phyloP scores from a whole-genome alignment of 2,797 vertebrate genomes.

The Anas capensis region DNA sequence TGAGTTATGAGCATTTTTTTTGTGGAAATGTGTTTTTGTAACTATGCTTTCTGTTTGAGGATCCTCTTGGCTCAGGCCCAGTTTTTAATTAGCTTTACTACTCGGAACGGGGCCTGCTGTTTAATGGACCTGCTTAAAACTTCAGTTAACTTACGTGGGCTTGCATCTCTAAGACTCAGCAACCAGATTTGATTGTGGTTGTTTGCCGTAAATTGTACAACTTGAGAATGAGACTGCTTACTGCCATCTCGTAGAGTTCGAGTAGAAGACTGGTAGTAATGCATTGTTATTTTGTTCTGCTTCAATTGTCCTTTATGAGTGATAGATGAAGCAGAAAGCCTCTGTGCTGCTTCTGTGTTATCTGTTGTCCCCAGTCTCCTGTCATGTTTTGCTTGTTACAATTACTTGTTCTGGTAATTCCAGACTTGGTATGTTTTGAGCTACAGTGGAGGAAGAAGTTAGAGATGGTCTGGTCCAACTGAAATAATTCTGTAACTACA shows the following conservation, averaged over 20 bases:
- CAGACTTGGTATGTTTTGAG: neutral
- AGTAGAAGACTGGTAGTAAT: neutral
- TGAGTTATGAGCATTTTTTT: neutral
- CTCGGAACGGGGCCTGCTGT: neutral
- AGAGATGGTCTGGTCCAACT: neutral
- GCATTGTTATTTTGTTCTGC: neutral
- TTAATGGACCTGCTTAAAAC: neutral
- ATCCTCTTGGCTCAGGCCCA: neutral
- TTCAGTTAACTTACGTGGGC: neutral
- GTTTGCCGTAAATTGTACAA: neutral
- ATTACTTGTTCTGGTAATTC: neutral
- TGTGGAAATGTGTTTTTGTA: neutral
- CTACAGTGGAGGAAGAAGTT: neutral
- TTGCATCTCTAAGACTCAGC: neutral
- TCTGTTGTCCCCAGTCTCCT: neutral
- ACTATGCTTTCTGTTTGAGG: neutral
- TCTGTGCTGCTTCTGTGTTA: neutral
- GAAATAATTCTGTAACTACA: neutral
- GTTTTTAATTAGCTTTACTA: neutral
- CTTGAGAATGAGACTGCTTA: neutral
- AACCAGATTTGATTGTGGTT: accelerated
- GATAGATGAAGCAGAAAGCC: neutral
- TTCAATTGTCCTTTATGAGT: neutral
- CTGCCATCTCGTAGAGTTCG: neutral
- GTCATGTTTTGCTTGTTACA: neutral